Base-by-base conservation (phyloP, 2,113 vertebrate species). In the Sylvia atricapilla region DNA sequence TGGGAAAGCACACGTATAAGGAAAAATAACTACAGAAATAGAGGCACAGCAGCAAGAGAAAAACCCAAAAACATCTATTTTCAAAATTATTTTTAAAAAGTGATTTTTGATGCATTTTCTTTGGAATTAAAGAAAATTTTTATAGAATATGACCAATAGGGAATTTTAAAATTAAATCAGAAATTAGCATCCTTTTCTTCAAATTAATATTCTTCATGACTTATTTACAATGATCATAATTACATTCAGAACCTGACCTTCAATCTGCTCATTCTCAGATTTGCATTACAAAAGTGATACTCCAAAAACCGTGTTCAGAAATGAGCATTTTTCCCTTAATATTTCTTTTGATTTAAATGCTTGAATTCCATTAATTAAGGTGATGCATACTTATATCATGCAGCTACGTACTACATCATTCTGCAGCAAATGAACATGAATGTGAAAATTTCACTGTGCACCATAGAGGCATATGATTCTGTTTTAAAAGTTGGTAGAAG, bases 231-330 rank as follows among this genome's bases (percentile, higher is more conserved):
- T 74, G 49, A 60, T 43, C 19, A 25, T n/a, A 77, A 84, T 84
- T 63, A 58, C 49, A 87, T 77, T 95, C 68, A 90, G 21, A 94
- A 84, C 5, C 15, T 94, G 74, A 85, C 94, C 78, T 93, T 94
- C 44, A 92, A 49, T 91, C 17, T 95, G 24, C 31, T 75, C 85
- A 49, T 78, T 93, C 49, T 86, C 52, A 62, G 43, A 92, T 93
- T 88, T 90, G n/a, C 52, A 86, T 94, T 88, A 86, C 28, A 84
- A 91, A 95, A 90, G n/a, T 43, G 22, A 62, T 67, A 93, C 69
- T 62, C 44, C 15, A 55, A 83, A 87, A 90, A 33, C 10, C 33
- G 7, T 33, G 46, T 58, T 87, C 33, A 94, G 62, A 82, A 86
- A 73, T 30, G 8, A 72, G 1, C 15, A 53, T 75, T 82, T 78